Evolutionary conservation across 2,888 invertebrate genomes (phyloP), one percentile per base, ranked within the genome.

Genomic region (Latheticus oryzae): DNA sequence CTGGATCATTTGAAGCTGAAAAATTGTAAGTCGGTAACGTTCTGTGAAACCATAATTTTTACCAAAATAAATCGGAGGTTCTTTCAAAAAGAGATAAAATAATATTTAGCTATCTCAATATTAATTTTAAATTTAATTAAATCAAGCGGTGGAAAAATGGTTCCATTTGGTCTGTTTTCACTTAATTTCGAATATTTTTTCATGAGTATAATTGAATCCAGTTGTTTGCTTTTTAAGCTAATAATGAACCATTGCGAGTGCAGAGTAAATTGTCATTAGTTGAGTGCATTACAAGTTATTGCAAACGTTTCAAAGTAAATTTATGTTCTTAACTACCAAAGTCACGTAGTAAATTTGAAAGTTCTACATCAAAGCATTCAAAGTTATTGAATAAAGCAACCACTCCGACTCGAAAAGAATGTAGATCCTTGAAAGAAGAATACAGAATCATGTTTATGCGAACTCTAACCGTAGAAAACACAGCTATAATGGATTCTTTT

Each of bases 341-440:
- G 42, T 43, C 42, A 43, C 42, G 42, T 43, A 16, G 16, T 15
- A 43, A 43, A 24, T 43, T 28, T 43, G 8, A 43, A 28, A 45
- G 30, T 45, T 45, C 11, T 16, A 45, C 45, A 45, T 45, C 45
- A 45, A 45, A 45, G 45, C 19, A 19, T 32, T 15, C 11, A 12
- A 45, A 30, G 19, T 45, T 45, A 45, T 45, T 45, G 19, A 28
- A 45, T 30, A 45, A 17, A 30, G 16, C 35, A 7, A n/a, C 13
- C 15, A 32, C 32, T 32, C 13, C 13, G 8, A 19, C 21, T 11
- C 21, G 13, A 21, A 23, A 40, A 40, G 24, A 23, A 40, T 38
- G 7, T 24, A 15, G 40, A 24, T 24, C 16, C 9, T 37, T 5
- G 15, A 12, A 30, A n/a, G n/a, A n/a, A n/a, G n/a, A n/a, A n/a